These are phyloP conservation scores for Philotrypesis tridentata DNA, from an alignment of 1,140 invertebrate species.

Conservation along the genomic window DNA sequence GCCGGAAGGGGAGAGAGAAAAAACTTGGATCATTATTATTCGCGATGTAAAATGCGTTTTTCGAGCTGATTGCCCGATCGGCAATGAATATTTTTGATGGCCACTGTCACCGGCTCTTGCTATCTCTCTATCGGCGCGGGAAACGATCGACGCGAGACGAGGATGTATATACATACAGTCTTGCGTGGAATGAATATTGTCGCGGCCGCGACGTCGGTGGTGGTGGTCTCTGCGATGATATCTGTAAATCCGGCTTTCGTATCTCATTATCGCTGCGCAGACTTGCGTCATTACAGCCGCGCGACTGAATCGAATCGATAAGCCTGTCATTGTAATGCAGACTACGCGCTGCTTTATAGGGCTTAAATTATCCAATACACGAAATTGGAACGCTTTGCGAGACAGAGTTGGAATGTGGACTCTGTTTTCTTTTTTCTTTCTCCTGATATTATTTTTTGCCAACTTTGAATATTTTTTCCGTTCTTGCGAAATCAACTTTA, in stretches of 20 bases:
- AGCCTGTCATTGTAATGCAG: background rate
- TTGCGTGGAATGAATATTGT: too few relatives aligned
- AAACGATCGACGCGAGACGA: too few relatives aligned
- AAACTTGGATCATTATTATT: background rate
- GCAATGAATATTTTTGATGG: background rate
- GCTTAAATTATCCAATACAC: background rate
- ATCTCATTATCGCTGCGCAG: background rate
- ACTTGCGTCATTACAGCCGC: slow-evolving; percentile 16
- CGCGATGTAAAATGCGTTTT: background rate
- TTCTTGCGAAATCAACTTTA: too few relatives aligned
- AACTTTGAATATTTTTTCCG: too few relatives aligned
- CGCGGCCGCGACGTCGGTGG: background rate
- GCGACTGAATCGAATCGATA: slow-evolving; percentile 18
- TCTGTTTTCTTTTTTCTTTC: too few relatives aligned
- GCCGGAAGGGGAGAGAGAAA: background rate
- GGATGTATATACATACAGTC: too few relatives aligned
- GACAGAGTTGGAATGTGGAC: slow-evolving; percentile 10
- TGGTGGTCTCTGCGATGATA: too few relatives aligned
- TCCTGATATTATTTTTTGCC: background rate
- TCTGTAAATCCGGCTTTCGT: slow-evolving; percentile 18
- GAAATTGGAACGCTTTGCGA: background rate
- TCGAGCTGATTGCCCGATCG: background rate
- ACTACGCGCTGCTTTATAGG: background rate
- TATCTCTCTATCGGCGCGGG: too few relatives aligned
- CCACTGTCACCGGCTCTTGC: too few relatives aligned